Conservation (phyloP, 2,888 invertebrate genomes). For the Drosophila monieri region DNA sequence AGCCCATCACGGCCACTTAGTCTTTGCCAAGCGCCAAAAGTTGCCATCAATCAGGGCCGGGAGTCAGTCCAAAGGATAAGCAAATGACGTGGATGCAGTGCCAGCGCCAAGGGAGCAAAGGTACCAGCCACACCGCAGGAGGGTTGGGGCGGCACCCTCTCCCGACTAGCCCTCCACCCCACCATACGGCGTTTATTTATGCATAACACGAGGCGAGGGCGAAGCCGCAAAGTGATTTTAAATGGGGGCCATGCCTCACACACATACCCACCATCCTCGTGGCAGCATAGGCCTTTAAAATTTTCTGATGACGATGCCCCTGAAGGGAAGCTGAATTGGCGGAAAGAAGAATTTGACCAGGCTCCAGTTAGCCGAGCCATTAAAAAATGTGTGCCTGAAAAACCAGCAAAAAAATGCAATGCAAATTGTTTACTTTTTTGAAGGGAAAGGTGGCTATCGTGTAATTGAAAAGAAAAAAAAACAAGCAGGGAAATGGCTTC, state of each 20-base stretch:
- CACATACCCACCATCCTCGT: constrained; percentile 1
- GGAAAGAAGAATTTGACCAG: constrained; percentile 3
- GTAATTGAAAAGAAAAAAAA: constrained; percentile 7
- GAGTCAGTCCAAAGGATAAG: constrained; percentile 66
- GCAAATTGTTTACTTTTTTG: constrained; percentile 1
- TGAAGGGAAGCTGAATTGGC: constrained; percentile 6
- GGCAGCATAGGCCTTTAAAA: constrained; percentile 61
- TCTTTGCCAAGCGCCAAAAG: constrained; percentile 48
- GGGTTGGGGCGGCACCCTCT: background rate
- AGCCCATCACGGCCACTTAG: constrained; percentile 28
- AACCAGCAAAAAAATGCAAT: constrained; percentile 3
- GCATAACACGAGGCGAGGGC: constrained; percentile 72
- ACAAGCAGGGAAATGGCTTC: background rate
- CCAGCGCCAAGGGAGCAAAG: constrained; percentile 9
- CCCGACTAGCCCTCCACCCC: background rate
- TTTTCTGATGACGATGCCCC: constrained; percentile 52
- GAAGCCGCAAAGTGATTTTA: constrained; percentile 80
- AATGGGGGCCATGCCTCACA: constrained; percentile 58
- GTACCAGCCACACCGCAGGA: constrained; percentile 1
- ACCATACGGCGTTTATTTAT: constrained; percentile 75
- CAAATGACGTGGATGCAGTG: constrained; percentile 57
- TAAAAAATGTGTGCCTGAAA: constrained; percentile 18
- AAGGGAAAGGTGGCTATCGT: background rate
- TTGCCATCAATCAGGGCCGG: constrained; percentile 72
- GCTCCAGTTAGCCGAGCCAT: constrained; percentile 23